These are phyloP conservation scores for Gephyroberyx darwinii DNA, from an alignment of 2,797 vertebrate species.

Conservation along the genomic window DNA sequence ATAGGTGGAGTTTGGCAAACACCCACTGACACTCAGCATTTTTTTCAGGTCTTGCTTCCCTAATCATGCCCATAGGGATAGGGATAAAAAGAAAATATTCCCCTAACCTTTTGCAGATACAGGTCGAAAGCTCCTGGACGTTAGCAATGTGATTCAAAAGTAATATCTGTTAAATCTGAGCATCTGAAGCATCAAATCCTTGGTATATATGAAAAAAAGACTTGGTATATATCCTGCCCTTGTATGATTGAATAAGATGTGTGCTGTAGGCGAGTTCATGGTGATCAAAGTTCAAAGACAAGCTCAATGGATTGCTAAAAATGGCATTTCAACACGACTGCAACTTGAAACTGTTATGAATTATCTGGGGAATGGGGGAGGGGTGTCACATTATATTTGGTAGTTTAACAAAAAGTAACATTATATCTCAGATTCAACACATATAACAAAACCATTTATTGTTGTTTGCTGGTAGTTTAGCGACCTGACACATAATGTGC, in stretches of 20 bases:
- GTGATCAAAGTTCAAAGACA: slow-evolving; percentile 2
- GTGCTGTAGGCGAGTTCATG: slow-evolving; percentile 17
- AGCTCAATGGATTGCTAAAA: slow-evolving; percentile 2
- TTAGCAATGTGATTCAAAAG: slow-evolving; percentile 58
- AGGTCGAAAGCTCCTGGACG: slow-evolving; percentile 47
- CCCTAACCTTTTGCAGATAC: slow-evolving; percentile 37
- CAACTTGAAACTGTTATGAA: background rate
- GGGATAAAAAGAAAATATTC: slow-evolving; percentile 21
- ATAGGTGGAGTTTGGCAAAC: slow-evolving; percentile 47
- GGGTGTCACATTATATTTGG: too few species aligned
- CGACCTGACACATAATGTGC: too few species aligned
- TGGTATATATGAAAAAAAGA: too few species aligned
- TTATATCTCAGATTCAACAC: too few species aligned
- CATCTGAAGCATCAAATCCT: slow-evolving; percentile 53
- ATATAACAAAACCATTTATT: too few species aligned
- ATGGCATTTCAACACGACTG: background rate
- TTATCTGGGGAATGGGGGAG: too few species aligned
- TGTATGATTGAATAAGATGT: slow-evolving; percentile 44
- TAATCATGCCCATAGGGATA: slow-evolving; percentile 43
- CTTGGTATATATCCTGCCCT: slow-evolving; percentile 47
- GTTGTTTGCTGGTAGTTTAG: background rate
- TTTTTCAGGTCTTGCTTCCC: slow-evolving; percentile 31
- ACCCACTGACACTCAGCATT: slow-evolving; percentile 20
- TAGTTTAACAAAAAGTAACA: too few species aligned
- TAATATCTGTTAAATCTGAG: slow-evolving; percentile 61